Base-by-base conservation (phyloP, 1,140 invertebrate species). In the Tetranychus urticae region DNA sequence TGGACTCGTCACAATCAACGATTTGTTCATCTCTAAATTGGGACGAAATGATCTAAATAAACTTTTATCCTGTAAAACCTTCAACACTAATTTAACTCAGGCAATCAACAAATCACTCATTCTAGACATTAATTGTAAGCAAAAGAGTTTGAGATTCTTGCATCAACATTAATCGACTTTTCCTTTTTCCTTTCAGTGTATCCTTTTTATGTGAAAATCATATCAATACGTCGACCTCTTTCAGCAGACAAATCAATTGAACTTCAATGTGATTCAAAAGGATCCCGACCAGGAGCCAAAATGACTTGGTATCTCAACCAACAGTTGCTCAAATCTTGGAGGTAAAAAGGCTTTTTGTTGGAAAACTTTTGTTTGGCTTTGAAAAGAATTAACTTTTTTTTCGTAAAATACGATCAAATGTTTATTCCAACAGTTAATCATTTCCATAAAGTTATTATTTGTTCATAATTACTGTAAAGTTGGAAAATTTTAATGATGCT, bases 31-130 rank as follows among this genome's bases (percentile, higher is more conserved):
- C 77, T 78, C 35, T 76, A 86, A 48, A 79, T 81, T n/a, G 82
- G 84, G 62, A 80, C 13, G 50, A 52, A n/a, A 12, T 31, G 1
- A 52, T 52, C 8, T 23, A 23, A 52, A 52, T 52, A 52, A 83
- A 2, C 81, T 86, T 65, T 85, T 86, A 70, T 86, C 84, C 45
- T 90, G 86, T 70, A 82, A 85, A 70, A 84, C 86, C 13, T 76
- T 79, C 65, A 90, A 90, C 71, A 88, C 85, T 6, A 77, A 80
- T 66, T 78, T 88, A 34, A 81, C 83, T 37, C 80, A 62, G 58
- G 67, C 70, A 6, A 65, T 63, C 59, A 64, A 63, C 39, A 65
- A 67, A 23, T 64, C 67, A 12, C 64, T 71, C 33, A 64, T 63
- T 31, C 48, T 71, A 0, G 70, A 70, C 52, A 66, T 71, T 62